A percentile compares a stretch with the other conserved stretches of the same genome.
These are phyloP conservation scores for Meloe dianella DNA, from an alignment of 2,888 invertebrate species.

Conservation along the genomic window DNA sequence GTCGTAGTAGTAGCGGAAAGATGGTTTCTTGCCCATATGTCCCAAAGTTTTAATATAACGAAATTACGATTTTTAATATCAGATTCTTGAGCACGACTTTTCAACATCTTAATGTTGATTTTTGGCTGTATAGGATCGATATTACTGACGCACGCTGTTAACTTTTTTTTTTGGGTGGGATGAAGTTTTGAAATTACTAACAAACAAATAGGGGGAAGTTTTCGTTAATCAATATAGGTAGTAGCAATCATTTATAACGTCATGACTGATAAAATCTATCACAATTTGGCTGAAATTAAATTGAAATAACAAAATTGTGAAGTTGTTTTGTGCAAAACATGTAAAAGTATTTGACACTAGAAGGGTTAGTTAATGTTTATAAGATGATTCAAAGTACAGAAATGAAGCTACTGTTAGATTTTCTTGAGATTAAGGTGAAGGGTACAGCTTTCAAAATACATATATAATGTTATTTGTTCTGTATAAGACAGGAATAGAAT, in stretches of 20 bases:
- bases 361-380: neutral
- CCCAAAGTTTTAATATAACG: conserved; percentile 17
- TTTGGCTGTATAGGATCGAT: neutral
- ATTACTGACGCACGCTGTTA: neutral
- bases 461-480: too few species aligned
- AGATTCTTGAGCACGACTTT: neutral
- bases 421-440: too few species aligned
- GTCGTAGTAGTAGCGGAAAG: neutral
- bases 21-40: conserved; percentile 15
- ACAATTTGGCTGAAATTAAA: too few species aligned
- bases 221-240: neutral
- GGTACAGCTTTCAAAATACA: too few species aligned
- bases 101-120: conserved; percentile 5
- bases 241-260: too few species aligned
- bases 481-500: too few species aligned
- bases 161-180: neutral
- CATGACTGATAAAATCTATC: neutral
- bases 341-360: neutral
- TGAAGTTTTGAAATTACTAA: neutral
- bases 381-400: too few species aligned
- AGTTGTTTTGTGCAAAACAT: too few species aligned
- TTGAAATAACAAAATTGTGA: neutral
- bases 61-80: conserved; percentile 12
- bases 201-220: neutral
- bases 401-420: too few species aligned